Percentiles rank a stretch among this genome's conserved stretches.
Conservation (phyloP, 2,888 invertebrate genomes). For the Gortyna flavago region DNA sequence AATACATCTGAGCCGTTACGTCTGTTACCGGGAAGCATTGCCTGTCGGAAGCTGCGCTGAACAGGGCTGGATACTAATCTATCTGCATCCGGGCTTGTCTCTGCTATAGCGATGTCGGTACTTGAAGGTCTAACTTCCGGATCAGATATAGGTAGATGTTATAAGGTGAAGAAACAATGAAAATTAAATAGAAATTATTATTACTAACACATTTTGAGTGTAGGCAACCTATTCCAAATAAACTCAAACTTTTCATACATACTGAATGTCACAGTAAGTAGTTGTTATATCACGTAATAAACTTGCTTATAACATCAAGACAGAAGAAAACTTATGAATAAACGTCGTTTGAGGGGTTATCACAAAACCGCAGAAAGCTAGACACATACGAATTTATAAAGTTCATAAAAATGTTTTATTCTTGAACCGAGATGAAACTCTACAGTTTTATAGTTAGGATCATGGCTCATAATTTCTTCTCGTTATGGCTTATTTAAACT, state of each 20-base stretch:
- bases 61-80: constrained; percentile 66
- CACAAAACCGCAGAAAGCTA: constrained; percentile 29
- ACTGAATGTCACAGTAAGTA: background rate
- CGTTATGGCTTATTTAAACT: constrained; percentile 4
- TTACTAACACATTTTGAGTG: background rate
- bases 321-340: background rate
- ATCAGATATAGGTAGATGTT: constrained; percentile 12
- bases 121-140: constrained; percentile 28
- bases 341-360: background rate
- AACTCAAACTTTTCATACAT: background rate
- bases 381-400: constrained; percentile 24
- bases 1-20: constrained; percentile 42
- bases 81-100: constrained; percentile 63
- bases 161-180: background rate
- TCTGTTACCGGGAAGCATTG: constrained; percentile 55
- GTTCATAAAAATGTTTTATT: constrained; percentile 25
- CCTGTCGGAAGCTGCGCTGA: constrained; percentile 65
- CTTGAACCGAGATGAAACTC: constrained; percentile 14
- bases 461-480: constrained; percentile 3
- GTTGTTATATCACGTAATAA: background rate
- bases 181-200: background rate
- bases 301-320: background rate
- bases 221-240: background rate
- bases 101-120: constrained; percentile 26
- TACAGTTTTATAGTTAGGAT: constrained; percentile 3